phyloP scores from a whole-genome alignment of 2,888 invertebrate genomes.

The Pyralis farinalis region DNA sequence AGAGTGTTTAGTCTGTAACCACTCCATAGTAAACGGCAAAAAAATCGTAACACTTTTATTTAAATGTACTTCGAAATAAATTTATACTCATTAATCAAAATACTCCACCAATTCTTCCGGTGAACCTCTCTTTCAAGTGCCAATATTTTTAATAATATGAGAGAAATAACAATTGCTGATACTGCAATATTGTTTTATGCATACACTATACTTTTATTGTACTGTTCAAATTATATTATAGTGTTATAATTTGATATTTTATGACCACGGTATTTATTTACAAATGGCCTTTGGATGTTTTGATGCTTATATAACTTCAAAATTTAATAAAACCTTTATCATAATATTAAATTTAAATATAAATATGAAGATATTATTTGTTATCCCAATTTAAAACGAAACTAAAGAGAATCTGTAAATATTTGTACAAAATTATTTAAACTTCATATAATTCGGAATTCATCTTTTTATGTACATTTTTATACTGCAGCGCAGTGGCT shows the following conservation, averaged over 20 bases:
- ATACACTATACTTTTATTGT: not conserved
- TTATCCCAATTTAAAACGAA: not conserved
- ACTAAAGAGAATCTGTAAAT: constrained; percentile 46
- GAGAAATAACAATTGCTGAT: not conserved
- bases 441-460: constrained; percentile 22
- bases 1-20: constrained; percentile 20
- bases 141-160: constrained; percentile 17
- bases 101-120: constrained; percentile 12
- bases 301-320: constrained; percentile 5
- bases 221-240: not conserved
- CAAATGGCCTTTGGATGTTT: not conserved
- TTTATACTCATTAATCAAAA: not conserved
- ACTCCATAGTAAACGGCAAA: not conserved
- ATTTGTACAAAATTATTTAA: constrained; percentile 56
- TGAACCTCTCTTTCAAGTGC: constrained; percentile 21
- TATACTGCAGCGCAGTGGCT: constrained; percentile 53
- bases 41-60: constrained; percentile 4
- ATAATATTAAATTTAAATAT: not conserved
- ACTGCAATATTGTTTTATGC: not conserved
- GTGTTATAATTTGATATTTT: not conserved
- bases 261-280: not conserved
- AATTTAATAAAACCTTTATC: constrained; percentile 7
- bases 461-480: constrained; percentile 50
- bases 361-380: not conserved
- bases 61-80: not conserved